Conservation (phyloP, 2,797 vertebrate species). For the Anolis apletophallus region DNA sequence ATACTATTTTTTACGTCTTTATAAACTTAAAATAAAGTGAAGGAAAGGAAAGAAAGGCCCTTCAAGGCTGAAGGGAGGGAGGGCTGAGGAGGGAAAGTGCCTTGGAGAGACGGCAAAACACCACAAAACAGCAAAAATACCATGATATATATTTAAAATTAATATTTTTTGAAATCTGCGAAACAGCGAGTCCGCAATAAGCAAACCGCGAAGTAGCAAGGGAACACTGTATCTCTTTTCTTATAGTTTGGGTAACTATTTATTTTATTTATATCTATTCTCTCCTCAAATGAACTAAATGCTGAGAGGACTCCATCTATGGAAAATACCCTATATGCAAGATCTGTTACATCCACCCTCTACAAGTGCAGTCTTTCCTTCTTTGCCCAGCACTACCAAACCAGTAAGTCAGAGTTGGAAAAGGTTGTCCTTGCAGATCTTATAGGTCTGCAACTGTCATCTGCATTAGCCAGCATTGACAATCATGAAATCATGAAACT, state of each 20-base stretch:
- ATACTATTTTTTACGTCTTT: too few relatives aligned
- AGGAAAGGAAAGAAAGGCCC: too few relatives aligned
- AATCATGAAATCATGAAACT: background rate
- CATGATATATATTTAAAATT: too few relatives aligned
- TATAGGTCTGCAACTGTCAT: background rate
- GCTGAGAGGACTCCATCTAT: background rate
- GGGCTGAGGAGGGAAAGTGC: too few relatives aligned
- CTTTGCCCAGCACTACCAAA: background rate
- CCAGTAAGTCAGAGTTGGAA: background rate
- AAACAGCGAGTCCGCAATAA: too few relatives aligned
- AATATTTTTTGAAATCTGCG: too few relatives aligned
- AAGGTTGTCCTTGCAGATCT: background rate
- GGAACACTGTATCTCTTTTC: too few relatives aligned
- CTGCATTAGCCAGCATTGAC: background rate
- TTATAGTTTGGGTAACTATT: background rate
- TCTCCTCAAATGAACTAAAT: background rate
- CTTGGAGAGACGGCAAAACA: too few relatives aligned
- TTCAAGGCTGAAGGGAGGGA: too few relatives aligned
- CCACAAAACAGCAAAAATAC: too few relatives aligned
- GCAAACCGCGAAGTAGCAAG: too few relatives aligned
- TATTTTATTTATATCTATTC: background rate
- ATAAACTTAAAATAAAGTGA: too few relatives aligned
- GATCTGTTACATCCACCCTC: background rate
- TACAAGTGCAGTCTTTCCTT: background rate
- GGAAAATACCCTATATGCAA: background rate